phyloP scores from a whole-genome alignment of 2,797 vertebrate genomes.

The Etheostoma nigrum region DNA sequence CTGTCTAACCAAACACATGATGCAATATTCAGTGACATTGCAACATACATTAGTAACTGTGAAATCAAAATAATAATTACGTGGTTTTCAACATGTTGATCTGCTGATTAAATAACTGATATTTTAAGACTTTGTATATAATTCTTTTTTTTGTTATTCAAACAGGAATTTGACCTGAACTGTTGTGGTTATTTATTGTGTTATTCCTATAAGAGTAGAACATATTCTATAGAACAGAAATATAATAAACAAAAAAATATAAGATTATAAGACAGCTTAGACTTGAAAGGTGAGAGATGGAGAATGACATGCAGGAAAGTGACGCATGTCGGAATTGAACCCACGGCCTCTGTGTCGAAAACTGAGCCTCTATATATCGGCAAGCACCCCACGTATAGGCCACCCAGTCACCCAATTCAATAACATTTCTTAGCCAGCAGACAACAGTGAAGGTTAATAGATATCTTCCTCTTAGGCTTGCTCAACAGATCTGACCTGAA shows the following conservation, averaged over 20 bases:
- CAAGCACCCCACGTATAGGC: too few species aligned
- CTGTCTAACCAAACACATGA: neutral
- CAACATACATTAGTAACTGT: slow-evolving; percentile 8
- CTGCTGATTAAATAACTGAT: neutral
- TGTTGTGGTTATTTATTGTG: neutral
- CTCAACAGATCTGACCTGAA: neutral
- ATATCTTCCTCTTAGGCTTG: neutral
- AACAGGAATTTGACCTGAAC: neutral
- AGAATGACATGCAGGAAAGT: too few species aligned
- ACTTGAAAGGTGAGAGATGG: too few species aligned
- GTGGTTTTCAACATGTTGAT: neutral
- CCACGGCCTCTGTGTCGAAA: too few species aligned
- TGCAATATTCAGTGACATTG: slow-evolving; percentile 23
- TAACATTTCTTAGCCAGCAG: neutral
- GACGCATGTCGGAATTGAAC: too few species aligned
- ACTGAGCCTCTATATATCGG: too few species aligned
- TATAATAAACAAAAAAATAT: too few species aligned
- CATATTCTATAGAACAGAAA: neutral
- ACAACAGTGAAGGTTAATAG: neutral
- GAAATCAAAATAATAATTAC: neutral
- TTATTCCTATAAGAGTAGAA: slow-evolving; percentile 5
- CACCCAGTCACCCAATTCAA: too few species aligned
- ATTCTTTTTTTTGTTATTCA: neutral
- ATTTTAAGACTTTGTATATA: neutral
- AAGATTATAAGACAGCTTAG: too few species aligned